Evolutionary conservation across 2,797 vertebrate genomes (phyloP).

Genomic region (Spinus pinus): DNA sequence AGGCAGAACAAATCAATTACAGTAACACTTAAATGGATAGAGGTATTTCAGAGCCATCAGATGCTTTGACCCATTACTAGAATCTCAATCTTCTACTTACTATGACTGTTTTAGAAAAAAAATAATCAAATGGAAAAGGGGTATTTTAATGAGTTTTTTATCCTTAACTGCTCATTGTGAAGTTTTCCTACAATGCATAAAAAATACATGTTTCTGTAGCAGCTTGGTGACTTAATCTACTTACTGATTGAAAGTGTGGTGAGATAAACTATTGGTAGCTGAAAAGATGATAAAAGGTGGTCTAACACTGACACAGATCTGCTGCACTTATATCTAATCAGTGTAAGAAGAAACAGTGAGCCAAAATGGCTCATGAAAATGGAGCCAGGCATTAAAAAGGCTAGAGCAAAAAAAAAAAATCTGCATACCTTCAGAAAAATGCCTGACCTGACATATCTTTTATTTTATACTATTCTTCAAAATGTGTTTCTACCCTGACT

Average conservation of each 20-base stretch:
- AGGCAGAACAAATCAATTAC: background rate
- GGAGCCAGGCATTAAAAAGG: background rate
- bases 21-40: background rate
- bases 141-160: background rate
- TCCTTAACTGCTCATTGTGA: background rate
- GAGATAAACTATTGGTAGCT: background rate
- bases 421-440: background rate
- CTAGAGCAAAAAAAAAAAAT: background rate
- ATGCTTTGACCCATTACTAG: background rate
- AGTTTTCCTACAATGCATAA: background rate
- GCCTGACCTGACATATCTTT: background rate
- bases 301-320: background rate
- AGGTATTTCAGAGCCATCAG: background rate
- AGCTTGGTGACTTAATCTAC: background rate
- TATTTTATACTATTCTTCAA: background rate
- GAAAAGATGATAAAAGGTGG: background rate
- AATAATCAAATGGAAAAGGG: background rate
- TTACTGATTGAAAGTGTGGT: background rate
- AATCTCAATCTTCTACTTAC: background rate
- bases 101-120: background rate
- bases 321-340: background rate
- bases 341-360: background rate
- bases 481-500: background rate
- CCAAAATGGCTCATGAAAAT: background rate
- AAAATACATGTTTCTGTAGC: background rate